A percentile compares a stretch with the other conserved stretches of the same genome.
These are phyloP conservation scores for Lycaon pictus DNA, from an alignment of 2,113 vertebrate species.

Conservation along the genomic window DNA sequence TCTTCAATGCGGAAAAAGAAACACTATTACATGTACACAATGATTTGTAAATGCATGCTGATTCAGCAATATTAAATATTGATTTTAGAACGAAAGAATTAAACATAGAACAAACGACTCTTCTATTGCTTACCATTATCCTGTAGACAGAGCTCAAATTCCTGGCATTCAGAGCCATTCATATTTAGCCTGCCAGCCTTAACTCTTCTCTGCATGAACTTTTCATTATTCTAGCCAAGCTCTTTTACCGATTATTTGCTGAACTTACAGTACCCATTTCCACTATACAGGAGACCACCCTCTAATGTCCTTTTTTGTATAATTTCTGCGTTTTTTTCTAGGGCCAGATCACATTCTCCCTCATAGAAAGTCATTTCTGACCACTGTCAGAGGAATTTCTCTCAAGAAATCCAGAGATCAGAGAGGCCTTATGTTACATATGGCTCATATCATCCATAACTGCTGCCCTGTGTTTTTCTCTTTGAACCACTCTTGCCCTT, in stretches of 20 bases:
- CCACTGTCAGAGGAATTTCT: background rate
- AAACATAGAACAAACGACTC: background rate
- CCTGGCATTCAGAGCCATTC: background rate
- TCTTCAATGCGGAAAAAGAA: background rate
- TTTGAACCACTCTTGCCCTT: background rate
- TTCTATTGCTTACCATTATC: background rate
- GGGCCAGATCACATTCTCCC: background rate
- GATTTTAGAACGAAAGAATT: background rate
- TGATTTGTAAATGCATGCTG: background rate
- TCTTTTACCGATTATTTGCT: background rate
- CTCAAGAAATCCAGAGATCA: background rate
- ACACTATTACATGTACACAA: background rate
- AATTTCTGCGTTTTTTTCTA: background rate
- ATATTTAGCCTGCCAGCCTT: background rate
- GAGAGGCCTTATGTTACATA: background rate
- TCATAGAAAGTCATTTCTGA: background rate
- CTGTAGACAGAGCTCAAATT: background rate
- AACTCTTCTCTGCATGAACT: background rate
- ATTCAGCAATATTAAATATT: slow-evolving; percentile 21
- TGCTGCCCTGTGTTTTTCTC: slow-evolving; percentile 24
- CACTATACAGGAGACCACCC: background rate
- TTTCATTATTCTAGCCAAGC: background rate
- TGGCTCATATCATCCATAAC: background rate
- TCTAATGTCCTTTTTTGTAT: background rate
- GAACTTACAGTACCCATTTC: background rate